Percentiles rank a stretch among this genome's conserved stretches.
Conservation (phyloP, 2,113 vertebrate species). For the Ascaphus truei region DNA sequence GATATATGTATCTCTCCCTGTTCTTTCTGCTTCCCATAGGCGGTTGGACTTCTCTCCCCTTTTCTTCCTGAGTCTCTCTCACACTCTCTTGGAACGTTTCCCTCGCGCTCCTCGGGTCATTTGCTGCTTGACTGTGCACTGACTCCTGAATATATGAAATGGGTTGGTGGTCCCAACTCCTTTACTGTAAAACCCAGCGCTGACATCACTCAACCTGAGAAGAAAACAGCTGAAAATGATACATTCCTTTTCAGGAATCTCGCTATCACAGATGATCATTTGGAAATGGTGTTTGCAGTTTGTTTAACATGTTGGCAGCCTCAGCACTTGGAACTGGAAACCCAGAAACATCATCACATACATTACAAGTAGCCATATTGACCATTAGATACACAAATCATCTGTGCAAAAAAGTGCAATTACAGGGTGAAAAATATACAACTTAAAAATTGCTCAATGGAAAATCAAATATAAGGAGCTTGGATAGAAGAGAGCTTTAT, state of each 20-base stretch:
- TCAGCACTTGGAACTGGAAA: constrained; percentile 4
- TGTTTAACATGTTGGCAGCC: neutral
- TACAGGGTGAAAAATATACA: constrained; percentile 23
- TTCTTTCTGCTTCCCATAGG: no score
- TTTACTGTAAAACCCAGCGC: neutral
- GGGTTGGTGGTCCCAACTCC: neutral
- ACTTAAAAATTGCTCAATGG: constrained; percentile 12
- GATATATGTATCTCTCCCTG: no score
- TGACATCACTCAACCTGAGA: neutral
- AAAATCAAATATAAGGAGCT: constrained; percentile 18
- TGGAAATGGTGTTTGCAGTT: constrained; percentile 6
- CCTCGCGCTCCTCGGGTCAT: no score
- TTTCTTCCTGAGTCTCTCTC: no score
- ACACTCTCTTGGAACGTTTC: neutral
- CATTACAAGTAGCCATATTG: neutral
- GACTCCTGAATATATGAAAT: neutral
- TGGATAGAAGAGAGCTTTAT: constrained; percentile 3
- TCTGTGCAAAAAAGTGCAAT: constrained; percentile 3
- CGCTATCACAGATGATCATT: constrained; percentile 2
- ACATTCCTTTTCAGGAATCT: neutral
- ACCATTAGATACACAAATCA: constrained; percentile 13
- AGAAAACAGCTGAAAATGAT: neutral
- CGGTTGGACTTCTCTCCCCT: no score
- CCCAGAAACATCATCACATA: neutral
- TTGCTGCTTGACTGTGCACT: no score